Base-by-base conservation (phyloP, 2,888 invertebrate genomes). In the Mystacides longicornis region DNA sequence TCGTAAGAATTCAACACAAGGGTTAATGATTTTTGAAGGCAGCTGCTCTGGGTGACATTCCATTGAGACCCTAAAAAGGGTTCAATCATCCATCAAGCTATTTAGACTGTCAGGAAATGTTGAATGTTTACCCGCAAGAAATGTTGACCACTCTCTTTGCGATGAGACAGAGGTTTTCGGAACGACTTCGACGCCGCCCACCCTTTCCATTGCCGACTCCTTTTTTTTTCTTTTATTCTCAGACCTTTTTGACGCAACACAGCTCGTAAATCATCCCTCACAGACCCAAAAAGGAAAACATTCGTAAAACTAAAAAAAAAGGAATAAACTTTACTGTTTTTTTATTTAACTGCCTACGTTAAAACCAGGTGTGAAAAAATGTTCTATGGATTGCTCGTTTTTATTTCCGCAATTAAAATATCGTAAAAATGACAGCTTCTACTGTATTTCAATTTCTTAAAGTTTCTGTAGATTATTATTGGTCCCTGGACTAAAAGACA, bases 21-120 rank as follows among this genome's bases (percentile, higher is more conserved):
- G 42, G 54, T 49, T 49, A 43, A 54, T 54, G 37, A 42, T 54
- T 54, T 48, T 23, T n/a, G n/a, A n/a, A n/a, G n/a, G n/a, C 27
- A 27, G 16, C 37, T 23, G 37, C 27, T 18, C 7, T n/a, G 33
- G 43, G 22, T 33, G 18, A 43, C 54, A 54, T 54, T 54, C 54
- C 54, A 18, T 23, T n/a, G 51, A 16, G n/a, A 33, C 37, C 48
- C 49, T 42, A 16, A 49, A 23, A 42, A 48, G 31, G 49, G 54
- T 49, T 19, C 43, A 42, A 19, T 20, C 42, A 27, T 54, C 23
- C 49, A 54, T 54, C 54, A 49, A 23, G 49, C 49, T 43, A 49
- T 54, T 54, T 49, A 43, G 14, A n/a, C 42, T 43, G 54, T 54
- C 54, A 49, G 37, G 42, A 27, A 42, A 37, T 48, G 48, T 23